Base-by-base conservation (phyloP, 2,797 vertebrate genomes). In the Rhincodon typus region DNA sequence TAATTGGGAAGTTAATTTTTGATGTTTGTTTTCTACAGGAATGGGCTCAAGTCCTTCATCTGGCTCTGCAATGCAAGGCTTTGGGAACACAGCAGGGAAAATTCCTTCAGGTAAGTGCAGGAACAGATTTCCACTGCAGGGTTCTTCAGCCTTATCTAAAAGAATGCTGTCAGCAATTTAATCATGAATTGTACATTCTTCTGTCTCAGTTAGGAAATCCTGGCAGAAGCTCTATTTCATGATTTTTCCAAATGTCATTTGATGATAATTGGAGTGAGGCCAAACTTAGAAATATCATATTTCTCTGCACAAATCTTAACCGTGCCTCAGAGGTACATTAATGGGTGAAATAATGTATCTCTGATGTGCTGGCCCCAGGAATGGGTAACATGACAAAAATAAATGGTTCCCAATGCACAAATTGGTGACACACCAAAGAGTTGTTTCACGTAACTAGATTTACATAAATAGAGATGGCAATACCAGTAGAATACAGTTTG, bases 1-100 rank as follows among this genome's bases (percentile, higher is more conserved):
- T 94, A 42, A 94, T 53, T 94, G 72, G 94, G 27, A 94, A 94
- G 67, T 34, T 53, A 50, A 94, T 15, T 91, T 62, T 30, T 91
- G 62, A n/a, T 91, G 17, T 95, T 96, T 10, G 27, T 53, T 96
- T 70, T 23, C 0, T 96, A 72, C 96, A 99, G 99, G 99, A 96
- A 99, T 99, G 99, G 99, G 99, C 69, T 98, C 98, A 53, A 98
- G 97, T 86, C 96, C 97, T n/a, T 96, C 96, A 94, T 97, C 97
- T 95, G 97, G 97, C 0, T 96, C 98, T 34, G 97, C 97, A 38
- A 97, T 99, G 97, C 99, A 99, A 96, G 99, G 99, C 1, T 99
- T 99, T 0, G 99, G 99, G 95, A 98, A 98, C 97, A 98, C 98
- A 96, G 95, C 97, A 70, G 98, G 98, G 57, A 98, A 70, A 42